Conservation (phyloP, 1,140 invertebrate genomes). For the Drosophila guanche region DNA sequence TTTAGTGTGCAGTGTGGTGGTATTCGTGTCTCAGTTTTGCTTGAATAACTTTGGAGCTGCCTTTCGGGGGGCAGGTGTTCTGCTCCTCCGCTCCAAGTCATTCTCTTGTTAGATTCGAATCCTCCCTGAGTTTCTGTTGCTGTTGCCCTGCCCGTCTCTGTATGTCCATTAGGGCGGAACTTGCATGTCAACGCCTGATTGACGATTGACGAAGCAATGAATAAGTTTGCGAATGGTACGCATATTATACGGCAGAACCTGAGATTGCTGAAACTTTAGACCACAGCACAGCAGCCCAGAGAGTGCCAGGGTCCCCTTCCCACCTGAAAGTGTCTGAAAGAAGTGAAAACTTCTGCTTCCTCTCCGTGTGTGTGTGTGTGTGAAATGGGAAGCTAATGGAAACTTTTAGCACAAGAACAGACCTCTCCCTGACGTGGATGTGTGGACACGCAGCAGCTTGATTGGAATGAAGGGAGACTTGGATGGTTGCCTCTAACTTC, state of each 20-base stretch:
- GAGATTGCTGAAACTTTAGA: slow-evolving; percentile 13
- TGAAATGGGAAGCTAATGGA: slow-evolving; percentile 22
- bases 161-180: slow-evolving; percentile 63
- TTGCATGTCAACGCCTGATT: slow-evolving; percentile 78
- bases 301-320: not conserved
- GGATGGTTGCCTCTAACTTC: slow-evolving; percentile 36
- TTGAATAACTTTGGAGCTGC: slow-evolving; percentile 42
- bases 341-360: not conserved
- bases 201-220: slow-evolving; percentile 76
- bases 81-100: slow-evolving; percentile 1
- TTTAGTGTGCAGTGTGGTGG: not conserved
- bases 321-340: not conserved
- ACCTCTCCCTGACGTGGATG: too few species aligned
- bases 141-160: too few species aligned
- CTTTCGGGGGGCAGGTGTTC: slow-evolving; percentile 47
- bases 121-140: slow-evolving; percentile 13
- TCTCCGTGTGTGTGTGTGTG: too few species aligned
- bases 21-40: slow-evolving; percentile 31
- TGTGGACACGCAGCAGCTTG: too few species aligned
- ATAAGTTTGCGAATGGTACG: slow-evolving; percentile 46
- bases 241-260: slow-evolving; percentile 20
- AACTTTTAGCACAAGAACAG: slow-evolving; percentile 25
- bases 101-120: slow-evolving; percentile 3
- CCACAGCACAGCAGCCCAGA: slow-evolving; percentile 5
- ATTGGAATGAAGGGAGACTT: slow-evolving; percentile 7